Evolutionary conservation across 2,888 invertebrate species (phyloP).

Genomic region (Linnaemya vulpina): DNA sequence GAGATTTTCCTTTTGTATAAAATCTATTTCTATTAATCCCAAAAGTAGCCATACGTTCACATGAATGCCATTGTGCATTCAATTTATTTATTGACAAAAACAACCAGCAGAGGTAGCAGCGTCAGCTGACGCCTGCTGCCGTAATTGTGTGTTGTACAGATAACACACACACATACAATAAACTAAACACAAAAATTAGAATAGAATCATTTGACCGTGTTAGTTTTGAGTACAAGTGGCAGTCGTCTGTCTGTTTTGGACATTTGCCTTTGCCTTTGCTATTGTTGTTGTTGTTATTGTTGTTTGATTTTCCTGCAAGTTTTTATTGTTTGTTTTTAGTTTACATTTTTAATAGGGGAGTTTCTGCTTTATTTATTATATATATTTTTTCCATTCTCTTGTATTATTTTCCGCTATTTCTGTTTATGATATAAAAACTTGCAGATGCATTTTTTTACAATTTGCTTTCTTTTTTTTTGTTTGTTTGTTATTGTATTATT

Average conservation of each 20-base stretch:
- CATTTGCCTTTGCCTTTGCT: constrained; percentile 32
- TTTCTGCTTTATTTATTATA: constrained; percentile 16
- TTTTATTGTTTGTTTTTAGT: constrained; percentile 18
- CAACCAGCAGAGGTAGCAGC: constrained; percentile 31
- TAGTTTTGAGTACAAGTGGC: constrained; percentile 64
- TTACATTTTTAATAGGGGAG: constrained; percentile 30
- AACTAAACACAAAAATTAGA: constrained; percentile 65
- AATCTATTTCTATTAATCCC: constrained; percentile 41
- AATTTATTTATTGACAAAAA: constrained; percentile 10
- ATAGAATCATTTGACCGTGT: constrained; percentile 74
- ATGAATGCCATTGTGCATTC: constrained; percentile 20
- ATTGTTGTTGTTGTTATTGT: constrained; percentile 13
- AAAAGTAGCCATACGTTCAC: constrained; percentile 46
- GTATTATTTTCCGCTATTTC: constrained; percentile 40
- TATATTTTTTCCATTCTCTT: background rate
- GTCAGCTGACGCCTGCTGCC: constrained; percentile 49
- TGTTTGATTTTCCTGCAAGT: constrained; percentile 27
- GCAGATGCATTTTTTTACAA: constrained; percentile 67
- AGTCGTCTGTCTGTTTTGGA: constrained; percentile 51
- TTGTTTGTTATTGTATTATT: constrained; percentile 26
- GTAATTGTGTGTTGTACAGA: constrained; percentile 27
- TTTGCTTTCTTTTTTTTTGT: constrained; percentile 13
- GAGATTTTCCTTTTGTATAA: constrained; percentile 26
- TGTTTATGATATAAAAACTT: constrained; percentile 40
- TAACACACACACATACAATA: background rate